Percentiles rank a stretch among this genome's conserved stretches.
These are phyloP conservation scores for Halcyon leucocephala DNA, from an alignment of 2,797 vertebrate genomes.

Conservation along the genomic window DNA sequence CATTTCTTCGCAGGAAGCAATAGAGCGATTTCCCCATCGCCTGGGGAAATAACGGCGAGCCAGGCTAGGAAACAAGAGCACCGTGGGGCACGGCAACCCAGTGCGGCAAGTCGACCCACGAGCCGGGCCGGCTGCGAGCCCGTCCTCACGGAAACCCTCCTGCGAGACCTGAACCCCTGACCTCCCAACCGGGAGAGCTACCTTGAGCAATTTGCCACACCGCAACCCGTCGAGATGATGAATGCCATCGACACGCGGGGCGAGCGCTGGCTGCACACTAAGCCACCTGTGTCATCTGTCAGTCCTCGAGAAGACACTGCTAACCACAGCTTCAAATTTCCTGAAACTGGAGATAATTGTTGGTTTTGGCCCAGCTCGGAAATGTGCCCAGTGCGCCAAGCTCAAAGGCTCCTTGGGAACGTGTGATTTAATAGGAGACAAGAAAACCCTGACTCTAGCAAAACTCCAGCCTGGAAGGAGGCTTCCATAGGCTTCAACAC, in stretches of 20 bases:
- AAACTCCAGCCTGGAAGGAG: background rate
- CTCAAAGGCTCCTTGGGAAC: background rate
- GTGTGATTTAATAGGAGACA: background rate
- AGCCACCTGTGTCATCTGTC: conserved; percentile 4
- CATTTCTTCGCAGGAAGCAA: background rate
- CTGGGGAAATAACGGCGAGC: background rate
- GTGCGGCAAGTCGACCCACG: fast-evolving
- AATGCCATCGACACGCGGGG: background rate
- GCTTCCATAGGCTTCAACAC: background rate
- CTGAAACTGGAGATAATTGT: conserved; percentile 50
- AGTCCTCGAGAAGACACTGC: conserved; percentile 29
- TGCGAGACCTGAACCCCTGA: background rate
- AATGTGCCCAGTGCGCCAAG: background rate
- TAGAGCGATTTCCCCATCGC: background rate
- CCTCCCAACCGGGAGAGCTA: background rate
- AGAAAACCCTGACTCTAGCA: background rate
- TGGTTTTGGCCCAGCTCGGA: conserved; percentile 37
- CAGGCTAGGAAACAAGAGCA: fast-evolving
- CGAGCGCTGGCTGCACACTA: background rate
- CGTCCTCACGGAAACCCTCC: background rate
- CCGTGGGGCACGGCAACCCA: fast-evolving
- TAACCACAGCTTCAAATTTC: conserved; percentile 25
- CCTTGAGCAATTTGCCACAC: background rate
- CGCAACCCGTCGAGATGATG: background rate
- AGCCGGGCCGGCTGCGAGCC: background rate